Evolutionary conservation across 2,888 invertebrate species (phyloP), one percentile per base, ranked within the genome.

Genomic region (Machimus atricapillus): DNA sequence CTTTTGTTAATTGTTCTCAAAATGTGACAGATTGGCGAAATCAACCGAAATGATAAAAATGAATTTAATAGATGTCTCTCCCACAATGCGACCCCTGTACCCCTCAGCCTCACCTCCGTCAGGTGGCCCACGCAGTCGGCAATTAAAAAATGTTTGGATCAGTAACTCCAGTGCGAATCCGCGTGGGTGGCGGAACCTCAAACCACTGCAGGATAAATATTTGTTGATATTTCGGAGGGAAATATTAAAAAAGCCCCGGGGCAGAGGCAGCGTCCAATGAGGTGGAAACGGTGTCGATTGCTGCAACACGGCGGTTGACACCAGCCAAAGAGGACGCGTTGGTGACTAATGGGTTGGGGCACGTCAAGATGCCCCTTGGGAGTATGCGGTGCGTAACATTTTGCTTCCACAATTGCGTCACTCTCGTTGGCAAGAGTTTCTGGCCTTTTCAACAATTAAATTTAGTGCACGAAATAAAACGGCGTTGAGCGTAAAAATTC

Each of bases 381-480:
- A 81, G 16, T 78, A 27, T 81, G 5, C 31, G 52, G 43, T 31
- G 40, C 78, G 78, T 23, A 78, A 78, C 78, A 12, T 81, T 52
- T 81, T 6, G 37, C 46, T 40, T 81, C 31, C 40, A 31, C 31
- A 81, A 56, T 81, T 56, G 81, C 81, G 52, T 81, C 56, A 81
- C 16, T 78, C 40, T 2, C 23, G 78, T 78, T 78, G 56, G 43
- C 37, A 56, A 81, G 31, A 43, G n/a, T 31, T 16, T 56, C 31
- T 81, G 27, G 19, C 14, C 8, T 14, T 81, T 52, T 81, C 52
- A 56, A 37, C 37, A 82, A 37, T 82, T 66, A 58, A 58, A 82
- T 82, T 82, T 82, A 82, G 82, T 58, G 34, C 58, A 56, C 14
- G 9, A 58, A 82, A 82, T 66, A 82, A 82, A 82, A 82, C 66